Base-by-base conservation (phyloP, 37 sponge, comb jelly and placozoan genomes). In the Spongilla lacustris region DNA sequence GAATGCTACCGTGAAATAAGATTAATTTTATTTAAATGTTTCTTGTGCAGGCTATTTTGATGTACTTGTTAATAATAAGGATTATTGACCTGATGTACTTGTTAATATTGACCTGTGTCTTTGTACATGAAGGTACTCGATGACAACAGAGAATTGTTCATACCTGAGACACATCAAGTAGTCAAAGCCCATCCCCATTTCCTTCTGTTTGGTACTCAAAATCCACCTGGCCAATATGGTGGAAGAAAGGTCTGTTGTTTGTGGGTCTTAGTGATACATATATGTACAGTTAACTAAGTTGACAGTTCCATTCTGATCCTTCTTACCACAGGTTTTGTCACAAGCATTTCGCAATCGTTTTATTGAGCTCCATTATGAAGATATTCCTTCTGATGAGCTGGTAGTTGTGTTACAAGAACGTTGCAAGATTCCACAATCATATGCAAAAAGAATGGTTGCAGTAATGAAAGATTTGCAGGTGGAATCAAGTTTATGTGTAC, bases 131-230 rank as follows among this genome's bases (percentile, higher is more conserved):
- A 95, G 96, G 96, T 98, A 6, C 86, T 99, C 3, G 99, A 99
- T 87, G 99, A 99, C 68, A 99, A 99, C 68, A 90, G 99, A 25
- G 99, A 99, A 81, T 80, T 99, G 33, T 97, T 95, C 72, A 95
- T 99, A 67, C 82, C 97, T 9, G 99, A 99, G 76, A 99, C 99
- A 49, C 94, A 93, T 79, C 70, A 90, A 26, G 48, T 90, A 2
- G 98, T 99, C 21, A 89, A 90, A 46, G 99, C 99, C 21, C 91
- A 99, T 72, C 86, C 93, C 28, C 85, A 93, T 76, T 99, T 99
- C 76, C 88, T 95, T 84, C 80, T 99, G 35, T 99, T 99, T 92
- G 99, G 98, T 0, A 97, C 99, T 12, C 99, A 99, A 83, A 99
- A 99, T 67, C 99, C 99, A 30, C 95, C 99, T 36, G 99, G 99